Conservation (phyloP, 2,888 invertebrate species). For the Agrochola circellaris region DNA sequence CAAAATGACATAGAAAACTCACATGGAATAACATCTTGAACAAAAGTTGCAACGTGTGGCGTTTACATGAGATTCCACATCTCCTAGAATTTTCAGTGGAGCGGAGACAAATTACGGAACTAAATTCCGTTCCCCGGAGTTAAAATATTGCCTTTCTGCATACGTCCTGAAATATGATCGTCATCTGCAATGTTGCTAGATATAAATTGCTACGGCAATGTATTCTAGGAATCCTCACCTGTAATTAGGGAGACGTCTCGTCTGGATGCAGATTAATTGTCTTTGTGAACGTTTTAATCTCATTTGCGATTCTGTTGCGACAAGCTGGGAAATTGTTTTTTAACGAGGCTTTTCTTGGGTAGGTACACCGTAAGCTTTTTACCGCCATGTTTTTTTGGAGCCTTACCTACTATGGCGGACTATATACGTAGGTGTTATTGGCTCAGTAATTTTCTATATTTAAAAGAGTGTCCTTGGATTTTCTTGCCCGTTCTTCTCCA, state of each 20-base stretch:
- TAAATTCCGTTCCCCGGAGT: conserved; percentile 67
- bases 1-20: conserved; percentile 43
- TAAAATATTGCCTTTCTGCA: conserved; percentile 74
- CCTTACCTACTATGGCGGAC: neutral
- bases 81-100: conserved; percentile 65
- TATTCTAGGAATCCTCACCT: conserved; percentile 50
- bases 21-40: conserved; percentile 48
- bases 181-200: conserved; percentile 70
- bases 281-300: conserved; percentile 55
- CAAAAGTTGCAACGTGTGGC: conserved; percentile 50
- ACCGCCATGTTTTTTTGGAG: neutral
- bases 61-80: conserved; percentile 62
- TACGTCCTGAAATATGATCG: conserved; percentile 73
- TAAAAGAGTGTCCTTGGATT: too few relatives aligned
- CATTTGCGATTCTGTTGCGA: conserved; percentile 35
- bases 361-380: neutral
- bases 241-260: conserved; percentile 51
- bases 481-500: too few relatives aligned
- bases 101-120: conserved; percentile 75
- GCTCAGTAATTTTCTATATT: too few relatives aligned
- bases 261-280: conserved; percentile 51
- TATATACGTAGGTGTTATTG: neutral
- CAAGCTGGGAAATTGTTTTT: conserved; percentile 36
- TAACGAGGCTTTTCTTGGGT: conserved; percentile 32
- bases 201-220: conserved; percentile 67